Conservation (phyloP, 2,888 invertebrate genomes). For the Conus canariensis region DNA sequence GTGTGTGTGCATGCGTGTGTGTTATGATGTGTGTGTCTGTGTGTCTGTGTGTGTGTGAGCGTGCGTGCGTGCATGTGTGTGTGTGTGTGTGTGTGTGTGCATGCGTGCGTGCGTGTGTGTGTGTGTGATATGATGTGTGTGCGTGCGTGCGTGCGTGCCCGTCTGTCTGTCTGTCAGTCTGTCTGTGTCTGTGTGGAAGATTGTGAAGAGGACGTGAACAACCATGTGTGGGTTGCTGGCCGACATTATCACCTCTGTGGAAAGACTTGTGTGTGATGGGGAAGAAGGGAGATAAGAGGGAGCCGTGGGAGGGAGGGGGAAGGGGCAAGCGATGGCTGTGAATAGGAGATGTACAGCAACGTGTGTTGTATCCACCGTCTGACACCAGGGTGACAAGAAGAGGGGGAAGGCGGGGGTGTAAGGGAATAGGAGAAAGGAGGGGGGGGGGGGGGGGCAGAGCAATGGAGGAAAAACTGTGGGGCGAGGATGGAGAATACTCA, state of each 20-base stretch:
- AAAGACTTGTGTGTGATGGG: too few species aligned
- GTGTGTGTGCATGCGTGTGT: background rate
- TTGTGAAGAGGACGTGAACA: background rate
- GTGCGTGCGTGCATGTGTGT: background rate
- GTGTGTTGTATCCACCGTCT: background rate
- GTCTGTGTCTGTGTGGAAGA: background rate
- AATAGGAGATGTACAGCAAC: too few species aligned
- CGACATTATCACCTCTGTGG: too few species aligned
- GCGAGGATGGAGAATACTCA: too few species aligned
- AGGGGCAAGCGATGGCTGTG: too few species aligned
- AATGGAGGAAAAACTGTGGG: too few species aligned
- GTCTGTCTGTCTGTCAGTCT: background rate
- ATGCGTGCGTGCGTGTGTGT: background rate
- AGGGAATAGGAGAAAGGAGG: too few species aligned
- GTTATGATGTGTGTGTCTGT: background rate
- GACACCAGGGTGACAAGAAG: background rate
- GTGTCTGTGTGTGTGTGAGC: background rate
- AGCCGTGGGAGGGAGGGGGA: background rate
- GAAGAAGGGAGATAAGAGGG: too few species aligned
- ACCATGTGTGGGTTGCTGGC: background rate
- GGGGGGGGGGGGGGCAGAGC: too few species aligned
- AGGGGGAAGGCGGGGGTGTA: background rate
- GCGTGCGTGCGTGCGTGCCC: background rate
- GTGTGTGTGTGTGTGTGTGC: background rate
- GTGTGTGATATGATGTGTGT: background rate